These are phyloP conservation scores for Oncopodura yosiiana DNA, from an alignment of 1,140 invertebrate species.

Conservation along the genomic window DNA sequence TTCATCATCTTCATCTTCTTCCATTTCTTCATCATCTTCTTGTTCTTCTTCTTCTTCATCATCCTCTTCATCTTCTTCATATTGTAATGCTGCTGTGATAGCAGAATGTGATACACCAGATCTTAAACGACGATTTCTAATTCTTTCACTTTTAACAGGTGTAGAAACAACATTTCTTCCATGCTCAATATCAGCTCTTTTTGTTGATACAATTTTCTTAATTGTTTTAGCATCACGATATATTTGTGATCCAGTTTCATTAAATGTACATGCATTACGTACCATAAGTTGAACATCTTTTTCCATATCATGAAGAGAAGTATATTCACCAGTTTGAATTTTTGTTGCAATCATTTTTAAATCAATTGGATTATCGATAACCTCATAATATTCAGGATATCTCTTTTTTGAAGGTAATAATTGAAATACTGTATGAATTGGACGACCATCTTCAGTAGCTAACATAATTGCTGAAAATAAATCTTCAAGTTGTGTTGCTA, in stretches of 20 bases:
- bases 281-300: conserved; percentile 83
- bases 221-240: conserved; percentile 89
- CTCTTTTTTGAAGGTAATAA: conserved; percentile 80
- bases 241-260: conserved; percentile 91
- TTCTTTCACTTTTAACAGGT: conserved; percentile 49
- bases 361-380: conserved; percentile 92
- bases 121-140: conserved; percentile 43
- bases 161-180: conserved; percentile 39
- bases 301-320: conserved; percentile 69
- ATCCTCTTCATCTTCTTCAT: conserved; percentile 45
- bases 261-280: conserved; percentile 90
- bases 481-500: conserved; percentile 57
- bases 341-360: conserved; percentile 83
- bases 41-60: conserved; percentile 53
- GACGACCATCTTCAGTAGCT: conserved; percentile 66
- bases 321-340: conserved; percentile 72
- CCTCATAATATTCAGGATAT: conserved; percentile 94
- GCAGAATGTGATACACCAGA: conserved; percentile 46
- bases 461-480: conserved; percentile 71
- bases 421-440: conserved; percentile 74
- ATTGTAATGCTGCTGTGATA: conserved; percentile 50
- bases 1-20: conserved; percentile 44
- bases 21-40: conserved; percentile 53
- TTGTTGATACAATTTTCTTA: conserved; percentile 60
- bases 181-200: conserved; percentile 58